Conservation (phyloP, 1,140 invertebrate genomes). For the Atta texana region DNA sequence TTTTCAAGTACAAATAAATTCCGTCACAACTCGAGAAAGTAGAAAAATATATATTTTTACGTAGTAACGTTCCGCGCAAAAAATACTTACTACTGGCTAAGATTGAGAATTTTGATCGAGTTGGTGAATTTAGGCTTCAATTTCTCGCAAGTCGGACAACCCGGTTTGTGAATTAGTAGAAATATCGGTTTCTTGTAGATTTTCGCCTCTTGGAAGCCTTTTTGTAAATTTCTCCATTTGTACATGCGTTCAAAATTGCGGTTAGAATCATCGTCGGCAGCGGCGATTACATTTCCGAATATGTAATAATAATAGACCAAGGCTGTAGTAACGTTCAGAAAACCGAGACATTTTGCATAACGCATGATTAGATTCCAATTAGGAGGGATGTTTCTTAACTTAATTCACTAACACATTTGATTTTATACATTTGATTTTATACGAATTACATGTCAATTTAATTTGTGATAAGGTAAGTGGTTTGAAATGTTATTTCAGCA, state of each 20-base stretch:
- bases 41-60: too few species aligned
- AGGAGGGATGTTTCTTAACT: too few species aligned
- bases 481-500: too few species aligned
- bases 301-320: conserved; percentile 41
- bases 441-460: too few species aligned
- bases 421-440: too few species aligned
- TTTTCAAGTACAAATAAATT: too few species aligned
- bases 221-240: conserved; percentile 74
- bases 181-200: conserved; percentile 76
- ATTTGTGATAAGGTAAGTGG: too few species aligned
- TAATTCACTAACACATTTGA: too few species aligned
- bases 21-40: too few species aligned
- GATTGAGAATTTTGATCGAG: conserved; percentile 77
- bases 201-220: conserved; percentile 77
- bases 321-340: conserved; percentile 16
- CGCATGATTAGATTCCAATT: not conserved
- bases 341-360: conserved; percentile 43
- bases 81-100: conserved; percentile 76
- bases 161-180: conserved; percentile 74
- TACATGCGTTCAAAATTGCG: conserved; percentile 71
- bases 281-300: not conserved
- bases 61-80: not conserved
- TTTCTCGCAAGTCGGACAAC: conserved; percentile 75
- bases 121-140: conserved; percentile 77
- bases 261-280: conserved; percentile 44